Percentiles rank a stretch among this genome's conserved stretches.
Conservation (phyloP, 92 coral and sea anemone species). For the Micromussa lordhowensis region DNA sequence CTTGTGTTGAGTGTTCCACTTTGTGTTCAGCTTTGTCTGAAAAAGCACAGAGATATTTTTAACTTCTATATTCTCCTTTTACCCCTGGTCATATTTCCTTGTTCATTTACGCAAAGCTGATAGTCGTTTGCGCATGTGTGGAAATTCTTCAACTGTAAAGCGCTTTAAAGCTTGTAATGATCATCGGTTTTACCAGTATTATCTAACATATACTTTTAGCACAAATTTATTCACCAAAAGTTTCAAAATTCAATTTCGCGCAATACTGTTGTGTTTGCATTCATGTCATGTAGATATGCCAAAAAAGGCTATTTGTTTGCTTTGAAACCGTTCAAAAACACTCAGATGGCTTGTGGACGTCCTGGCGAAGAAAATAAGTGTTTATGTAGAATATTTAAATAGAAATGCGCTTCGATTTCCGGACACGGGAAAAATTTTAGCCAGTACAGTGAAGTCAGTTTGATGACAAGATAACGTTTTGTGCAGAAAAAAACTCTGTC, state of each 20-base stretch:
- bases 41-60: background rate
- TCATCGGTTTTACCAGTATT: background rate
- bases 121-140: conserved; percentile 15
- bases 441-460: background rate
- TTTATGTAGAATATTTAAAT: conserved; percentile 16
- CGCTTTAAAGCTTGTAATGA: background rate
- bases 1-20: background rate
- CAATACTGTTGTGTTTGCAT: conserved; percentile 29
- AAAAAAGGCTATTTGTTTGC: conserved; percentile 21
- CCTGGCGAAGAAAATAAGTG: background rate
- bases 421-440: conserved; percentile 20
- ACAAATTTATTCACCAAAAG: conserved; percentile 5
- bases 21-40: background rate
- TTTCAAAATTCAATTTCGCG: conserved; percentile 28
- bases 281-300: background rate
- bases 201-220: background rate
- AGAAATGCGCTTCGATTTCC: conserved; percentile 10
- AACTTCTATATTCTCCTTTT: background rate
- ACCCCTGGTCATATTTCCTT: conserved; percentile 2
- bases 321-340: background rate
- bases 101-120: conserved; percentile 33
- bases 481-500: background rate
- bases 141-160: background rate
- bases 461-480: background rate
- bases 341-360: background rate